Evolutionary conservation across 2,888 invertebrate genomes (phyloP).

Genomic region (Hydraecia micacea): DNA sequence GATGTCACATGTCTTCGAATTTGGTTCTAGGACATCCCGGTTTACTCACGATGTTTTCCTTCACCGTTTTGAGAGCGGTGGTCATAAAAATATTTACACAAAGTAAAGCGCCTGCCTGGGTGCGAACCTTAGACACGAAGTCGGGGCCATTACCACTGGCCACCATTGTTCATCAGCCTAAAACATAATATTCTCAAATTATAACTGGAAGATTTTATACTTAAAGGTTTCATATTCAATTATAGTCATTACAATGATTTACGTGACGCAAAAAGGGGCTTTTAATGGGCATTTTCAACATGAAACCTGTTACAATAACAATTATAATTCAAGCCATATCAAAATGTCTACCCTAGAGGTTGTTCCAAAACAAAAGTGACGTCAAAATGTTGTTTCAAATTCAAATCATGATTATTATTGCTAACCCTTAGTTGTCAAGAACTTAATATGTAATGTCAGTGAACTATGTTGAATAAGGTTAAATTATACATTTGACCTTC

Average conservation of each 20-base stretch:
- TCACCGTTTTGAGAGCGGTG: background rate
- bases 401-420: slow-evolving; percentile 29
- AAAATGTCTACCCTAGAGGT: background rate
- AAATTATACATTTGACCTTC: slow-evolving; percentile 40
- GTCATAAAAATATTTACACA: background rate
- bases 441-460: slow-evolving; percentile 9
- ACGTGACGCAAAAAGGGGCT: background rate
- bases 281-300: background rate
- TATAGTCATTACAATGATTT: background rate
- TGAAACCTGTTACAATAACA: background rate
- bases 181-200: background rate
- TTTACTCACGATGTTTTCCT: background rate
- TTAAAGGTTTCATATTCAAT: background rate
- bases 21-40: background rate
- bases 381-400: slow-evolving; percentile 24
- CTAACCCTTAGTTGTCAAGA: slow-evolving; percentile 3
- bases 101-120: background rate
- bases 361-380: background rate
- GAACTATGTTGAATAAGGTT: slow-evolving; percentile 42
- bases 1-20: background rate
- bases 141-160: background rate
- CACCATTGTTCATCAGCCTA: background rate
- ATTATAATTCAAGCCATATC: background rate
- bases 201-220: background rate
- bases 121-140: background rate